phyloP scores from a whole-genome alignment of 2,888 invertebrate species.

The Celastrina argiolus region DNA sequence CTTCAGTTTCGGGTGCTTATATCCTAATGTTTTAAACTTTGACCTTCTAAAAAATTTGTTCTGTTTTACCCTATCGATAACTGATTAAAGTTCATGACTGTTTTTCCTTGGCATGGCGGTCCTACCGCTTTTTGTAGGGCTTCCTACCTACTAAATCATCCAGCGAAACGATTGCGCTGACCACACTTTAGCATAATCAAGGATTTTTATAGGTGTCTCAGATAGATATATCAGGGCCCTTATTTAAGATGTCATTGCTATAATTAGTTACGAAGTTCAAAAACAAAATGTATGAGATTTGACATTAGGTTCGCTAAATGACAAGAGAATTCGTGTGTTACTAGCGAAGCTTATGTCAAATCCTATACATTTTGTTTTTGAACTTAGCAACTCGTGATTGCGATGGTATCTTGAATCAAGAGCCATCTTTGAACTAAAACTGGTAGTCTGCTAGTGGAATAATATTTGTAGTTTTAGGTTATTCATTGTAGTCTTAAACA shows the following conservation, averaged over 20 bases:
- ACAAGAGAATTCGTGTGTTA: too few relatives aligned
- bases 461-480: background rate
- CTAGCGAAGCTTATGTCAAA: too few relatives aligned
- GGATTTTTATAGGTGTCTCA: slow-evolving; percentile 1
- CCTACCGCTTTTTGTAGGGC: slow-evolving; percentile 50
- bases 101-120: slow-evolving; percentile 54
- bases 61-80: slow-evolving; percentile 13
- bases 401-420: too few relatives aligned
- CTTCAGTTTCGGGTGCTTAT: background rate
- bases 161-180: slow-evolving; percentile 49
- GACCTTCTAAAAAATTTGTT: slow-evolving; percentile 8
- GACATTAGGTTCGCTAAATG: too few relatives aligned
- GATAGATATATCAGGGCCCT: background rate
- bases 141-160: slow-evolving; percentile 61
- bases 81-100: slow-evolving; percentile 26
- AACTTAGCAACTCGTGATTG: too few relatives aligned
- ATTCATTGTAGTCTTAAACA: slow-evolving; percentile 20
- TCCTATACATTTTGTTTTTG: too few relatives aligned
- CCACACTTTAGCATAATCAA: slow-evolving; percentile 34
- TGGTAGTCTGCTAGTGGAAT: too few relatives aligned
- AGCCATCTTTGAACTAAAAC: too few relatives aligned
- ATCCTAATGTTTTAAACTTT: background rate
- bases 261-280: too few relatives aligned
- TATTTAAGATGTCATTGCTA: too few relatives aligned
- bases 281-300: too few relatives aligned